Evolutionary conservation across 2,797 vertebrate species (phyloP), one percentile per base, ranked within the genome.

Genomic region (Pseudomugil gertrudae): DNA sequence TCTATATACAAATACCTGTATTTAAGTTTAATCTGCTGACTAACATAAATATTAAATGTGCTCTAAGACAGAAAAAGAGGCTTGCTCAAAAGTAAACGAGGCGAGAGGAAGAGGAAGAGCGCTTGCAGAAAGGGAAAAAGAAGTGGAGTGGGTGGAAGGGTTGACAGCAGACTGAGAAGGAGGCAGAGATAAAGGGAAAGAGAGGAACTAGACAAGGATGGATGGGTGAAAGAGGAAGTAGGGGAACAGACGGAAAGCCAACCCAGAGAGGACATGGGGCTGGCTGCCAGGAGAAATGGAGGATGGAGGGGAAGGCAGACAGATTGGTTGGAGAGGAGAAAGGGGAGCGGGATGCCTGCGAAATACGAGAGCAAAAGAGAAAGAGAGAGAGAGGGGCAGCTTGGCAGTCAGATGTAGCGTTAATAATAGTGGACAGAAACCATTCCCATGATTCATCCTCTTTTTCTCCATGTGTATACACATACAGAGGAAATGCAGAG

Each of bases 361-460:
- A 79, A 69, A 74, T 68, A 57, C 19, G 56, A 64, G 57, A 66
- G 47, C 36, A 30, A 50, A 27, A 21, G 27, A 66, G 15, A 36
- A 60, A 68, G 77, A 75, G 73, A 79, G 69, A 65, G 24, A 50
- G 52, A 51, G 53, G 63, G 50, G 51, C 35, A 76, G 77, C 15
- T 74, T 79, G 78, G 55, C 63, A 83, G 83, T 83, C 73, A 70
- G 78, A 87, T 24, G 2, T 69, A 66, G 79, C 27, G 51, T 79
- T 69, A 77, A 79, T 79, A 72, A 86, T 63, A 74, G 52, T 64
- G 80, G 75, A 78, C 61, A 17, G 63, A 80, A 59, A 69, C 48
- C 63, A 66, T 79, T 87, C 71, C 81, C 76, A 68, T 72, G 65
- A 87, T 66, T 66, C 72, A 63, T 63, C 50, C 55, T 48, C 51